phyloP scores from a whole-genome alignment of 2,797 vertebrate species.

The Takifugu ocellatus region DNA sequence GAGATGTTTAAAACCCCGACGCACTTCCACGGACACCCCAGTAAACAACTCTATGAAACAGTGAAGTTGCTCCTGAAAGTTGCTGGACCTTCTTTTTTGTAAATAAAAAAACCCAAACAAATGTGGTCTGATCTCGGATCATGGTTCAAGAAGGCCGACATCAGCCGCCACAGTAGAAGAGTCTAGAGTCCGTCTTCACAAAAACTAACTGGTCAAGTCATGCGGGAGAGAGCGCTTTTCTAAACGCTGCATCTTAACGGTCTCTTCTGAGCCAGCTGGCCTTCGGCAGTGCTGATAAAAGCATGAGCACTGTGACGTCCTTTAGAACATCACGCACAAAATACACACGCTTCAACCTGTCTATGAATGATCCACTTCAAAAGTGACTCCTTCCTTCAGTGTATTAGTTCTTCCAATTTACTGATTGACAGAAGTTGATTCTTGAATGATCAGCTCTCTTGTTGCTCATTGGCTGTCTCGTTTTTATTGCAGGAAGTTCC shows the following conservation, averaged over 20 bases:
- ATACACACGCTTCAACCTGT: conserved; percentile 60
- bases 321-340: conserved; percentile 58
- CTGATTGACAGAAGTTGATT: conserved; percentile 82
- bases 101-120: conserved; percentile 8
- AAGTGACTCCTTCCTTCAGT: conserved; percentile 53
- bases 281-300: conserved; percentile 65
- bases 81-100: conserved; percentile 23
- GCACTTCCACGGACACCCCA: no score
- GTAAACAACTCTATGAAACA: conserved; percentile 33
- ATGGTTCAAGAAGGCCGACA: conserved; percentile 52
- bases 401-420: conserved; percentile 65
- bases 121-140: conserved; percentile 59
- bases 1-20: no score
- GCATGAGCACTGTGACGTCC: conserved; percentile 60
- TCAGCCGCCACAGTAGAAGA: conserved; percentile 23
- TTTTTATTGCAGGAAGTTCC: conserved; percentile 99
- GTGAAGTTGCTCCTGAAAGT: conserved; percentile 61
- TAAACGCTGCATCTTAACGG: conserved; percentile 52
- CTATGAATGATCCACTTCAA: conserved; percentile 58
- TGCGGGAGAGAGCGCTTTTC: conserved; percentile 51
- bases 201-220: conserved; percentile 53
- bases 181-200: conserved; percentile 34
- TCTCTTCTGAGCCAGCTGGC: conserved; percentile 59
- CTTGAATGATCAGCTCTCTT: conserved; percentile 99
- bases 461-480: conserved; percentile 99